These are phyloP conservation scores for Sebastes fasciatus DNA, from an alignment of 2,113 vertebrate genomes.

Conservation along the genomic window DNA sequence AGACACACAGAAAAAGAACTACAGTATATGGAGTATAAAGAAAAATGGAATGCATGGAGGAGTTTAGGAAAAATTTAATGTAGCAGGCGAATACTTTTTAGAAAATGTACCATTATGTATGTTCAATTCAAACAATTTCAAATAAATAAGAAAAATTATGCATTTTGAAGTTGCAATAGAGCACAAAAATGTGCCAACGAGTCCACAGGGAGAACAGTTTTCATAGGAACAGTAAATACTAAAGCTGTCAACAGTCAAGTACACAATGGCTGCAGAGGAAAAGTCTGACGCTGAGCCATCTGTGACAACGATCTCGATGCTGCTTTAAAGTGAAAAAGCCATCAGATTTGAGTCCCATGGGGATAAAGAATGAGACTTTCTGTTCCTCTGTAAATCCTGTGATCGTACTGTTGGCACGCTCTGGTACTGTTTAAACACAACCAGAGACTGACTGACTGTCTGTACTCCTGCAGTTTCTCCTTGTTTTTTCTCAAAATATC, in stretches of 20 bases:
- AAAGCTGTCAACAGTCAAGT: conserved; percentile 23
- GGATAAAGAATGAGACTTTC: conserved; percentile 54
- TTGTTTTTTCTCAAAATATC: conserved; percentile 21
- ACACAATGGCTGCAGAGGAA: conserved; percentile 30
- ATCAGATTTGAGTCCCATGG: conserved; percentile 49
- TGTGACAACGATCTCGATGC: conserved; percentile 50
- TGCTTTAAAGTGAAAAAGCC: conserved; percentile 56
- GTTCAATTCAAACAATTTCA: neutral
- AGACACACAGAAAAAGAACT: neutral
- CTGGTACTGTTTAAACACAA: conserved; percentile 59
- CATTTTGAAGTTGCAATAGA: neutral
- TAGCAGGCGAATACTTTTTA: neutral
- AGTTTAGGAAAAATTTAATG: neutral
- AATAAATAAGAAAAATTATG: neutral
- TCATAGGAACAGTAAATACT: neutral
- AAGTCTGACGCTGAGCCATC: conserved; percentile 47
- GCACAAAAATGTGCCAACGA: neutral
- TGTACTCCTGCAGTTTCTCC: conserved; percentile 11
- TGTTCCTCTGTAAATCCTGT: conserved; percentile 66
- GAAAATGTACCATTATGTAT: neutral
- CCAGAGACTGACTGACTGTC: conserved; percentile 20
- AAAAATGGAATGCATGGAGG: neutral
- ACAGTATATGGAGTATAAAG: neutral
- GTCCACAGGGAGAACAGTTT: conserved; percentile 5
- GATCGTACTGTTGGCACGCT: conserved; percentile 59